Base-by-base conservation (phyloP, 2,113 vertebrate species). In the Aegithalos caudatus region DNA sequence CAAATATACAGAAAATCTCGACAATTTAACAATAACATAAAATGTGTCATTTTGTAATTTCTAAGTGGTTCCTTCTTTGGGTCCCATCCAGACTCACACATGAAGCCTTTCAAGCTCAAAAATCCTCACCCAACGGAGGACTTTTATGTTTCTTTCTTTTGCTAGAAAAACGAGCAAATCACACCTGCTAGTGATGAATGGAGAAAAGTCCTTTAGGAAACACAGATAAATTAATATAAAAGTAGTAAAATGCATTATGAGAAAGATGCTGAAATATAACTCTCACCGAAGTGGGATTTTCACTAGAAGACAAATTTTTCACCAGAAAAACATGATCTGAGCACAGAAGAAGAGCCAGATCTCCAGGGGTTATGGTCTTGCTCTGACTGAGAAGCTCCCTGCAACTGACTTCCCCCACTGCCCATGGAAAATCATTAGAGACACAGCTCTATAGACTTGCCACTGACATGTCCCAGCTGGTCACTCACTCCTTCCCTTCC, bases 31-130 rank as follows among this genome's bases (percentile, higher is more conserved):
- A 95, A 92, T 86, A 90, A 51, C 65, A 62, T 65, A 86, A 86
- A 88, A 72, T 51, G 27, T 86, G 80, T 50, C 84, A 82, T 94
- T 97, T 95, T 76, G 62, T 91, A 67, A 83, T 95, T 96, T 92
- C 29, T 14, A 84, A 84, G n/a, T 44, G 51, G 42, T 87, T 96
- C 67, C 81, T 47, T 96, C 67, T 72, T 58, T 89, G 81, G 67
- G 54, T 86, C 44, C 81, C 88, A 51, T 82, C 60, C 94, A 89
- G 67, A 71, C 78, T 95, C 67, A 50, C 56, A 76, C 71, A 74
- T 15, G 47, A 90, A 79, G 42, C 44, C 50, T 94, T 94, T 87
- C 86, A 81, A 96, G 47, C 86, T 91, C 62, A 85, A n/a, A n/a
- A n/a, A n/a, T n/a, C n/a, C n/a, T 76, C 25, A 78, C 42, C 86